A percentile compares a stretch with the other conserved stretches of the same genome.
phyloP scores from a whole-genome alignment of 2,888 invertebrate genomes.

The Piscicola geometra region DNA sequence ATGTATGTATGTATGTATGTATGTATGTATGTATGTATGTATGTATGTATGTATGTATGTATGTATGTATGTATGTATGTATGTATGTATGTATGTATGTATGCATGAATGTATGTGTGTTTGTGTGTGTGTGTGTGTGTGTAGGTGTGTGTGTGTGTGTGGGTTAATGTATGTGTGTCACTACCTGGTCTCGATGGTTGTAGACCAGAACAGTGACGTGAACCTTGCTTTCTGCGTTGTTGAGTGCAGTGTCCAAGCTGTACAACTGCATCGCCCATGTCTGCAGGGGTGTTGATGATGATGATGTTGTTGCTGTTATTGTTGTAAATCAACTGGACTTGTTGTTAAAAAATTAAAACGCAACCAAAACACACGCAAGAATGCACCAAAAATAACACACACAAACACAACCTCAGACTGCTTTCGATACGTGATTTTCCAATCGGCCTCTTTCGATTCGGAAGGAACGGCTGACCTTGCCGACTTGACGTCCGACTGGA shows the following conservation, averaged over 20 bases:
- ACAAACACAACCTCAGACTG: slow-evolving; percentile 43
- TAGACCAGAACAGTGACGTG: background rate
- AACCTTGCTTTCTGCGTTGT: background rate
- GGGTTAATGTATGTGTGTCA: too few relatives aligned
- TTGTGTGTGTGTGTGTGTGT: too few relatives aligned
- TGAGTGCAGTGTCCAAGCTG: slow-evolving; percentile 60
- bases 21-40: too few relatives aligned
- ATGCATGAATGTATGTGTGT: too few relatives aligned
- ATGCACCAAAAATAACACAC: too few relatives aligned
- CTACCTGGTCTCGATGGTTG: background rate
- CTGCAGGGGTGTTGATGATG: slow-evolving; percentile 95
- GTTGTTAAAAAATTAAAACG: too few relatives aligned
- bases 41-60: too few relatives aligned
- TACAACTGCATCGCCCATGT: slow-evolving; percentile 96
- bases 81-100: too few relatives aligned
- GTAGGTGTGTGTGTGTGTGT: too few relatives aligned
- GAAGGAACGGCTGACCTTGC: slow-evolving; percentile 53
- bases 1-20: too few relatives aligned
- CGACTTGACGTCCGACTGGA: slow-evolving; percentile 55
- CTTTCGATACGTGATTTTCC: slow-evolving; percentile 56
- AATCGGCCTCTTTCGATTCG: slow-evolving; percentile 51
- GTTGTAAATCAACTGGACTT: slow-evolving; percentile 91
- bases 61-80: too few relatives aligned
- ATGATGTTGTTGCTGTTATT: slow-evolving; percentile 98
- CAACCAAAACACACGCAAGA: too few relatives aligned